Evolutionary conservation across 2,888 invertebrate genomes (phyloP).

Genomic region (Chirona hameri): DNA sequence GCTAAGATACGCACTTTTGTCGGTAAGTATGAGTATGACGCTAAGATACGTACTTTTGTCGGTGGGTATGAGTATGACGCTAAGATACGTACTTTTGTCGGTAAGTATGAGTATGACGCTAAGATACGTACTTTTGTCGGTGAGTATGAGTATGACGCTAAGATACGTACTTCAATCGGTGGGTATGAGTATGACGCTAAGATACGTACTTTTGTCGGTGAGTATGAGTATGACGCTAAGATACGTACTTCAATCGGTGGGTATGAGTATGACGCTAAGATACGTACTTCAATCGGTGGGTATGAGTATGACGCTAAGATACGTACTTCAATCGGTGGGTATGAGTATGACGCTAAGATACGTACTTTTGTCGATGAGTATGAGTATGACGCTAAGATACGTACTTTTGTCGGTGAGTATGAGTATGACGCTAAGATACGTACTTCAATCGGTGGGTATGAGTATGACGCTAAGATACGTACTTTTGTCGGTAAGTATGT

Average conservation of each 20-base stretch:
- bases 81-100: not conserved
- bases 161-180: not conserved
- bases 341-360: not conserved
- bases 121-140: slow-evolving; percentile 63
- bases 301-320: slow-evolving; percentile 92
- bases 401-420: not conserved
- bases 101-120: not conserved
- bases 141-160: slow-evolving; percentile 92
- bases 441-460: slow-evolving; percentile 79
- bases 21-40: not conserved
- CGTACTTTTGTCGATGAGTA: slow-evolving; percentile 76
- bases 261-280: not conserved
- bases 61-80: slow-evolving; percentile 91
- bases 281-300: slow-evolving; percentile 70
- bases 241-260: not conserved
- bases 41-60: slow-evolving; percentile 59
- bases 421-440: not conserved
- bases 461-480: slow-evolving; percentile 81
- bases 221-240: slow-evolving; percentile 93
- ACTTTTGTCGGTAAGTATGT: not conserved
- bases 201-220: slow-evolving; percentile 67
- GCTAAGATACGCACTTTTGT: slow-evolving; percentile 48
- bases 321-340: not conserved
- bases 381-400: slow-evolving; percentile 86
- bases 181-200: not conserved